Evolutionary conservation across 2,888 invertebrate genomes (phyloP), one percentile per base, ranked within the genome.

Genomic region (Syrphus vitripennis): DNA sequence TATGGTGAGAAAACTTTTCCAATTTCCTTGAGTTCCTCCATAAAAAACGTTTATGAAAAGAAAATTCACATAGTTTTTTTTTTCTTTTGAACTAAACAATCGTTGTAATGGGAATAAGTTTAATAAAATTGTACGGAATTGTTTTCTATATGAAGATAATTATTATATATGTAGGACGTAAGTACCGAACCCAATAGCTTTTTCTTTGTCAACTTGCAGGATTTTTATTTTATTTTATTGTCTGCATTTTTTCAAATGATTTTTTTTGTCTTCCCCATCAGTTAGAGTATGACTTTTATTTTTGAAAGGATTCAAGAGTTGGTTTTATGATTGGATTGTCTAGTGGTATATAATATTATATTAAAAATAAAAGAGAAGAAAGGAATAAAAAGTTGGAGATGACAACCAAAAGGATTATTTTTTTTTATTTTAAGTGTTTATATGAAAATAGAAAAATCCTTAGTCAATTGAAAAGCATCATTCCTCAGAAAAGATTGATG

Each of bases 1-100:
- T 34, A 57, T 63, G 59, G 69, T 65, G 69, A 59, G 37, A 59
- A 77, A 77, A 77, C 76, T 77, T 77, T 77, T 69, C 76, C 50
- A 69, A 69, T 77, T 77, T 69, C 37, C 69, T 59, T 48, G 26
- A 63, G 16, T 40, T 63, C 26, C 6, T 26, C 24, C 24, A 50
- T 50, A n/a, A 50, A 29, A 34, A 50, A 50, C 7, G 50, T 50
- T 50, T 24, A 50, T 14, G 14, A 12, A 14, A 57, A 55, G 2
- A 31, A 57, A 16, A 57, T 5, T 40, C 19, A 42, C 40, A 61
- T 2, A 0, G n/a, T 40, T 26, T 42, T 40, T 61, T 7, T 61
- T 5, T 34, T 61, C 10, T 63, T 40, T 10, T 61, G 1, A 40
- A 9, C 24, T 16, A 3, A 10, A 63, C 16, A 63, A 42, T 34